Evolutionary conservation across 2,888 invertebrate species (phyloP).

Genomic region (Willowsia nigromaculata): DNA sequence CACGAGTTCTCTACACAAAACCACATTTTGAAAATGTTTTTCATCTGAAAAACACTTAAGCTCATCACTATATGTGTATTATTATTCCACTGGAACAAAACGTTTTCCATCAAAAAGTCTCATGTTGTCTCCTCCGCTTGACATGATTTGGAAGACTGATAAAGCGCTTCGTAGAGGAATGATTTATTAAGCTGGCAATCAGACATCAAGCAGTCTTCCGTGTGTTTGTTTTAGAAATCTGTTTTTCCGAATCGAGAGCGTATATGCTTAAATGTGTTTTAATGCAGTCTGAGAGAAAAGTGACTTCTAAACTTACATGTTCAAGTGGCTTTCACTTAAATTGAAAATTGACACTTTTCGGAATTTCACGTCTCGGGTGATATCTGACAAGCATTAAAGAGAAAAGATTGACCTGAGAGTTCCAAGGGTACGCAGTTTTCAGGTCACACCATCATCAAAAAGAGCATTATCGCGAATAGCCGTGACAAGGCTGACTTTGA

Average conservation of each 20-base stretch:
- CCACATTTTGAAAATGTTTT: neutral
- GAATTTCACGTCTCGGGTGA: neutral
- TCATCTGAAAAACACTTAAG: conserved; percentile 4
- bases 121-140: conserved; percentile 35
- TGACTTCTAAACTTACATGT: neutral
- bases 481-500: neutral
- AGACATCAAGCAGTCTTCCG: neutral
- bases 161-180: neutral
- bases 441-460: neutral
- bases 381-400: neutral
- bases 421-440: neutral
- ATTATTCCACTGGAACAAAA: conserved; percentile 6
- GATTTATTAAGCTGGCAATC: conserved; percentile 27
- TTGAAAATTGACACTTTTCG: neutral
- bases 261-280: neutral
- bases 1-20: neutral
- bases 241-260: neutral
- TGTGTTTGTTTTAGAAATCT: neutral
- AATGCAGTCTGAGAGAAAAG: neutral
- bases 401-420: neutral
- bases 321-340: neutral
- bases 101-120: neutral
- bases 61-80: neutral
- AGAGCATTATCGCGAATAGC: neutral
- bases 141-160: conserved; percentile 36